Base-by-base conservation (phyloP, 2,888 invertebrate species). In the Phaonia tiefii region DNA sequence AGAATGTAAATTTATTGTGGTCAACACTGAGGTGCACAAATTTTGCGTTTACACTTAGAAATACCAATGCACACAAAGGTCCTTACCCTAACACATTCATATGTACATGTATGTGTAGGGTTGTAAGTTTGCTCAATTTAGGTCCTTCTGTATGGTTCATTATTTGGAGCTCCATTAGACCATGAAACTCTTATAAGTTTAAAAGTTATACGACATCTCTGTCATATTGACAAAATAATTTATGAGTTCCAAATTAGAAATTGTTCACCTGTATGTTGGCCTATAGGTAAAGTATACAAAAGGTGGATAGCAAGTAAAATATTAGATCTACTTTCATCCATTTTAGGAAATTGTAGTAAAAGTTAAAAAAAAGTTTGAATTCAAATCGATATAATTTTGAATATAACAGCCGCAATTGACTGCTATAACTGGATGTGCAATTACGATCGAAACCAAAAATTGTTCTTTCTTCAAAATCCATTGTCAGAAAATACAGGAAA, bases 1-100 rank as follows among this genome's bases (percentile, higher is more conserved):
- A 78, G 39, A 15, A 67, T 63, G 63, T 31, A 77, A 70, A 76
- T 73, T 76, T 72, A 67, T 81, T 81, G 81, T 78, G 81, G 81
- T 81, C 81, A 58, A 17, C 60, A 63, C 58, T 81, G 73, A 20
- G 66, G 60, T 70, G 20, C 58, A 31, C 31, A 31, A 31, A 56
- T 46, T 63, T 54, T 25, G 31, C 31, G 31, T 31, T 31, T 31
- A 31, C 8, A 8, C 31, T 5, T 31, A 31, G 3, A 31, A 3
- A 31, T 8, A 8, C 31, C 3, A 31, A 31, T 31, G 31, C 31
- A 31, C 31, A 31, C 31, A 31, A 5, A 31, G 31, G 8, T n/a
- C n/a, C n/a, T n/a, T n/a, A n/a, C n/a, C n/a, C n/a, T n/a, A n/a
- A n/a, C n/a, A n/a, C 8, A 31, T 31, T 5, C 31, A 31, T 31